Conservation (phyloP, 2,888 invertebrate species). For the Petrolisthes manimaculis region DNA sequence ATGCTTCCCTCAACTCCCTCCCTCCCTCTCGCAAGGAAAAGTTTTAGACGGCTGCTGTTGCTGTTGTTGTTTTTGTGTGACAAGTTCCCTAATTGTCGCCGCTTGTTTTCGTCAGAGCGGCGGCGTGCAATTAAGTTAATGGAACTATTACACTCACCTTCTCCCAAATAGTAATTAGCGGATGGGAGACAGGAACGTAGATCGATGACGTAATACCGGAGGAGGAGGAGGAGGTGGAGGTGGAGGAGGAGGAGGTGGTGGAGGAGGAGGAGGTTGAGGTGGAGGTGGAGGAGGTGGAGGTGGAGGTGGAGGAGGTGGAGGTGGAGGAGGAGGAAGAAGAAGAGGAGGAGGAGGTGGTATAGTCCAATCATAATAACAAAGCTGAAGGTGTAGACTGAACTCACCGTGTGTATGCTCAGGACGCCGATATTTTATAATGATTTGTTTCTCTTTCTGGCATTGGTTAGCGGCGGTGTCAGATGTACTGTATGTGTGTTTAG, state of each 20-base stretch:
- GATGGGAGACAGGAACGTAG: conserved; percentile 16
- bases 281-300: neutral
- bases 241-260: conserved; percentile 15
- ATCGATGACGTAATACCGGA: conserved; percentile 27
- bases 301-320: neutral
- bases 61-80: conserved; percentile 20
- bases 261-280: neutral
- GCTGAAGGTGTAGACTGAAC: no score
- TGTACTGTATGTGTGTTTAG: no score
- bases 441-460: no score
- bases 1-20: neutral
- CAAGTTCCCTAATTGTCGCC: conserved; percentile 37
- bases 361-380: neutral
- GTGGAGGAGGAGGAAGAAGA: conserved; percentile 8
- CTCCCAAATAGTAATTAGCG: conserved; percentile 45
- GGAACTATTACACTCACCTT: conserved; percentile 38
- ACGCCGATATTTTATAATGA: no score
- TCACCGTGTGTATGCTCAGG: no score
- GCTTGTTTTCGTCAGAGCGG: conserved; percentile 39
- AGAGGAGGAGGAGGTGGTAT: neutral
- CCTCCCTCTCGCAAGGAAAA: neutral
- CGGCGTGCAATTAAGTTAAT: conserved; percentile 54
- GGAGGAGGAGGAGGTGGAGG: neutral
- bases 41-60: neutral
- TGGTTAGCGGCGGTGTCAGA: no score